Conservation (phyloP, 1,140 invertebrate genomes). For the Archegozetes longisetosus region DNA sequence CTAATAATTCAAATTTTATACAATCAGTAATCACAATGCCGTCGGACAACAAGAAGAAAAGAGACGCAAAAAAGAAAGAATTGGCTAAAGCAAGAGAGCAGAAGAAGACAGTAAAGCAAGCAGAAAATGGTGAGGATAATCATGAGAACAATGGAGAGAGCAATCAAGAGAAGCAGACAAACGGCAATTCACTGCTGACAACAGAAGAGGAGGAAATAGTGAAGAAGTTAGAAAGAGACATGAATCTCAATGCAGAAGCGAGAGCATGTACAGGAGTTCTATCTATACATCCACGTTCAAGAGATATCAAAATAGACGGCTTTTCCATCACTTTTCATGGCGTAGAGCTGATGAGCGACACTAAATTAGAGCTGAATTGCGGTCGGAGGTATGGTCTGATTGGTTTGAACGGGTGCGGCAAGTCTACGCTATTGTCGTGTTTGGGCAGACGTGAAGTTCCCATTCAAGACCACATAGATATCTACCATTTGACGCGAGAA, state of each 20-base stretch:
- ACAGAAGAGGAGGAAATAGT: conserved; percentile 54
- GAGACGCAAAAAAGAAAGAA: conserved; percentile 92
- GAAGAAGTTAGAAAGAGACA: conserved; percentile 70
- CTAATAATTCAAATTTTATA: too few relatives aligned
- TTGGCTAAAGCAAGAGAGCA: conserved; percentile 53
- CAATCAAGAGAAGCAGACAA: not conserved
- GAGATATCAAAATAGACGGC: conserved; percentile 92
- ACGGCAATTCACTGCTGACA: conserved; percentile 2
- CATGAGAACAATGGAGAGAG: not conserved
- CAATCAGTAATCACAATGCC: too few relatives aligned
- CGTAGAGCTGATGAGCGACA: conserved; percentile 83
- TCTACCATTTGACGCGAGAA: conserved; percentile 90
- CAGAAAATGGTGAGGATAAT: conserved; percentile 8
- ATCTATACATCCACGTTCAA: conserved; percentile 79
- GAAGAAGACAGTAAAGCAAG: conserved; percentile 9
- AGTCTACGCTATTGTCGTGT: conserved; percentile 79
- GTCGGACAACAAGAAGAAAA: conserved; percentile 90
- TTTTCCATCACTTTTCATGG: conserved; percentile 98
- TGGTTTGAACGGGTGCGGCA: conserved; percentile 91
- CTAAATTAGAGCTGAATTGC: conserved; percentile 89
- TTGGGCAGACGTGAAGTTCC: conserved; percentile 86
- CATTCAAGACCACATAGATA: conserved; percentile 92
- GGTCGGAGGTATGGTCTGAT: conserved; percentile 89
- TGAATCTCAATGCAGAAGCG: conserved; percentile 77
- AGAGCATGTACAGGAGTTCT: conserved; percentile 84